phyloP scores from a whole-genome alignment of 2,113 vertebrate species.

The Mormoops blainvillei region DNA sequence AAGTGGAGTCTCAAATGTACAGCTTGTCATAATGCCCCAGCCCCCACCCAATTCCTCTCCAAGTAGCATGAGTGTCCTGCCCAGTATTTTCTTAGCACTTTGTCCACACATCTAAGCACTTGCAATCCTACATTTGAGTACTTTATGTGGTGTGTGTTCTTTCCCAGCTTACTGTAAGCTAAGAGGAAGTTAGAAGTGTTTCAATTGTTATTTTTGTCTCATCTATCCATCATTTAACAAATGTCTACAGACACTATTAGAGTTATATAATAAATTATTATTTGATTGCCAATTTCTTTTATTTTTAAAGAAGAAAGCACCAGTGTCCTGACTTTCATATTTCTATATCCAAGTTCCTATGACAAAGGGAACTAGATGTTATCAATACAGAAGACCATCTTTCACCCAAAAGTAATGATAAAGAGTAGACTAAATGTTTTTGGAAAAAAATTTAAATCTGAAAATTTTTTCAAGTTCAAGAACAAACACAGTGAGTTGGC shows the following conservation, averaged over 20 bases:
- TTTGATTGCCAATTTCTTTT: background rate
- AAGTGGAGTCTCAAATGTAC: background rate
- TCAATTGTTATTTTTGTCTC: background rate
- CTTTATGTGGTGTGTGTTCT: background rate
- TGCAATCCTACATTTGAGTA: background rate
- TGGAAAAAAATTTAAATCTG: background rate
- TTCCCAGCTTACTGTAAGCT: background rate
- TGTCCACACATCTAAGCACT: background rate
- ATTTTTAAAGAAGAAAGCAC: background rate
- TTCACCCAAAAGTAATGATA: background rate
- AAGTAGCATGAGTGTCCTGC: background rate
- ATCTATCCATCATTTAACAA: background rate
- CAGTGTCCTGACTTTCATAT: background rate
- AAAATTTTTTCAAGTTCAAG: background rate
- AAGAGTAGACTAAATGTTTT: background rate
- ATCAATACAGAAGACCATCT: background rate
- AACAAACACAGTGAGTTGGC: background rate
- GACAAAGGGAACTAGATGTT: background rate
- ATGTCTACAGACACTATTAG: background rate
- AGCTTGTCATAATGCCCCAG: background rate
- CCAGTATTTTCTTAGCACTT: background rate
- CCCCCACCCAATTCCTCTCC: background rate
- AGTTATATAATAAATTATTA: background rate
- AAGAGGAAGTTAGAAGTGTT: background rate
- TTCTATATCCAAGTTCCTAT: background rate